Base-by-base conservation (phyloP, 2,797 vertebrate genomes). In the Clangula hyemalis region DNA sequence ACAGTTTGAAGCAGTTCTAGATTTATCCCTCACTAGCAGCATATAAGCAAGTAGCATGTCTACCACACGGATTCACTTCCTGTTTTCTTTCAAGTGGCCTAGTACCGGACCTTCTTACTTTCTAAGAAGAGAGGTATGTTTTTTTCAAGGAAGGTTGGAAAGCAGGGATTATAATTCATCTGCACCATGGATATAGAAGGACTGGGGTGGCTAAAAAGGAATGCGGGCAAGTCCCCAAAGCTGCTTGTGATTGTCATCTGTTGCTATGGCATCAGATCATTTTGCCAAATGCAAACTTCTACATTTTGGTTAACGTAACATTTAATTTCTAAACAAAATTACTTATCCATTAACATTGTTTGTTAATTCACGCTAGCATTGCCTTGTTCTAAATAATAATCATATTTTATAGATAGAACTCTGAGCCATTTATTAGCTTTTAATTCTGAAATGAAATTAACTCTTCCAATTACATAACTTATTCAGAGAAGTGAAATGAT, bases 261-360 rank as follows among this genome's bases (percentile, higher is more conserved):
- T 93, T 96, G 91, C 93, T 91, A 89, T 86, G 71, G 70, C 60
- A 93, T 64, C 77, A 30, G 10, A 79, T 77, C 25, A 19, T 39
- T 89, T 87, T 93, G 74, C 66, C 49, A 93, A 90, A 85, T 62
- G 53, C 45, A 77, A 79, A 60, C 54, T 83, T 71, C 68, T 43
- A 80, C 34, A 56, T 74, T 89, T 93, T 9, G 84, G 32, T 70
- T 91, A 71, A 83, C 89, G 39, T 49, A 91, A 86, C 56, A 53
- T 68, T 62, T 83, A 69, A 84, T 68, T 89, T 85, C 66, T 80
- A 71, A 90, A 79, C 39, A 90, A 56, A 93, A 85, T 65, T 70
- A 88, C 94, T 91, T 84, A 41, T 45, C 77, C 49, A 28, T 65
- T 83, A 71, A 66, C 47, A 25, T 8, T 43, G 25, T 32, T 45